Evolutionary conservation across 2,113 vertebrate species (phyloP).

Genomic region (Mesocricetus auratus): DNA sequence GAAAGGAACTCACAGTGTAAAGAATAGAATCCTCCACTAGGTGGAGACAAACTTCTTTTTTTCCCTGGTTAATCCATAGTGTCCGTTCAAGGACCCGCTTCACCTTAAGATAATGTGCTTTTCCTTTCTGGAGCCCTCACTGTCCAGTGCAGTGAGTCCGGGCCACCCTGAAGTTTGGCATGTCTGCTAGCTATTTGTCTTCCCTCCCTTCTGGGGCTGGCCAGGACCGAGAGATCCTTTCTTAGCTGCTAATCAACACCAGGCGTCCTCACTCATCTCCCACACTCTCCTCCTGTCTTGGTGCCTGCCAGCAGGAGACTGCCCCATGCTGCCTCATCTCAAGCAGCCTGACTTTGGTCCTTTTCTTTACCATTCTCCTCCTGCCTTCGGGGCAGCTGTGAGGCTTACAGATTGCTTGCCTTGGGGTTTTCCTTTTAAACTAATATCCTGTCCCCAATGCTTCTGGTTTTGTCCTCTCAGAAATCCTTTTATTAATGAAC

Average conservation of each 20-base stretch:
- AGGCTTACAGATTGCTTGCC: background rate
- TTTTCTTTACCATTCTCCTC: background rate
- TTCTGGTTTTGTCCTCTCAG: background rate
- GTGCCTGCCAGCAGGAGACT: background rate
- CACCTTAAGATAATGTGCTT: background rate
- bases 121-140: background rate
- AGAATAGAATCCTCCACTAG: background rate
- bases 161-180: too few species aligned
- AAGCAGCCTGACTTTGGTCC: background rate
- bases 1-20: background rate
- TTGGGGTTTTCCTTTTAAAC: background rate
- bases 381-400: background rate
- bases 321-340: background rate
- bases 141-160: background rate
- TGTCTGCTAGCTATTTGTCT: background rate
- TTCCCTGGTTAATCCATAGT: background rate
- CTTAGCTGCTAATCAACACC: background rate
- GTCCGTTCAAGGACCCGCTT: background rate
- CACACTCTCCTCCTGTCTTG: background rate
- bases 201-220: background rate
- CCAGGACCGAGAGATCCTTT: background rate
- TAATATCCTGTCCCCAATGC: background rate
- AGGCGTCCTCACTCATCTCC: background rate
- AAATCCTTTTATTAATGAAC: background rate
- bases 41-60: background rate